These are phyloP conservation scores for Mormyrops boulengeri DNA, from an alignment of 2,797 vertebrate species.

Conservation along the genomic window DNA sequence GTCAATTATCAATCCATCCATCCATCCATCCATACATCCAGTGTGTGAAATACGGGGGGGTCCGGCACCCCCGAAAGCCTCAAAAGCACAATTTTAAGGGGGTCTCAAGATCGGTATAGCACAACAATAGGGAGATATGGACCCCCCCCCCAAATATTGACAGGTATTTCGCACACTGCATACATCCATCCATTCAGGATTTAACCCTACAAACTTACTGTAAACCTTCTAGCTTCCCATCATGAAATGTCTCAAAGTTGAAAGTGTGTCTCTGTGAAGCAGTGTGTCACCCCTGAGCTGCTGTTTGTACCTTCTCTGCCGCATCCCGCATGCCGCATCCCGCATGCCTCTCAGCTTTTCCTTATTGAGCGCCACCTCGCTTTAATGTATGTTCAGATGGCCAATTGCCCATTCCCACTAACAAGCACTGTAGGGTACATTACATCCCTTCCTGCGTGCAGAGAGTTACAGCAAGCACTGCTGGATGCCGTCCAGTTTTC, in stretches of 20 bases:
- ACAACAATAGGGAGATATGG: too few species aligned
- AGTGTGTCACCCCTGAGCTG: neutral
- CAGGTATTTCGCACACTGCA: too few species aligned
- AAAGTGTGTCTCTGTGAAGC: neutral
- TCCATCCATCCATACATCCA: neutral
- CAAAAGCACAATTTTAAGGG: too few species aligned
- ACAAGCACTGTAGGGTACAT: neutral
- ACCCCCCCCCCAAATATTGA: too few species aligned
- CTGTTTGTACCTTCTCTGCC: neutral
- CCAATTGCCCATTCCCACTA: neutral
- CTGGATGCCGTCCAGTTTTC: neutral
- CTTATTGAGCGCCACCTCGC: neutral
- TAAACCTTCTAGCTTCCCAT: neutral
- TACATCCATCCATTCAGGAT: neutral
- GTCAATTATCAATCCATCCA: neutral
- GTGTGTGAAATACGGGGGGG: too few species aligned
- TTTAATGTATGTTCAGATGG: slow-evolving; percentile 1
- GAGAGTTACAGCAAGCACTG: neutral
- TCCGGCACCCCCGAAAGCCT: too few species aligned
- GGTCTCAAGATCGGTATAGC: too few species aligned
- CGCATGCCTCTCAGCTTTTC: neutral
- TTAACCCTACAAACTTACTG: neutral
- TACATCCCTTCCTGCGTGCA: neutral
- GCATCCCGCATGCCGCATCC: neutral
- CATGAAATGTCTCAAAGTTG: neutral